Conservation (phyloP, 2,888 invertebrate genomes). For the Hirudinaria manillensis region DNA sequence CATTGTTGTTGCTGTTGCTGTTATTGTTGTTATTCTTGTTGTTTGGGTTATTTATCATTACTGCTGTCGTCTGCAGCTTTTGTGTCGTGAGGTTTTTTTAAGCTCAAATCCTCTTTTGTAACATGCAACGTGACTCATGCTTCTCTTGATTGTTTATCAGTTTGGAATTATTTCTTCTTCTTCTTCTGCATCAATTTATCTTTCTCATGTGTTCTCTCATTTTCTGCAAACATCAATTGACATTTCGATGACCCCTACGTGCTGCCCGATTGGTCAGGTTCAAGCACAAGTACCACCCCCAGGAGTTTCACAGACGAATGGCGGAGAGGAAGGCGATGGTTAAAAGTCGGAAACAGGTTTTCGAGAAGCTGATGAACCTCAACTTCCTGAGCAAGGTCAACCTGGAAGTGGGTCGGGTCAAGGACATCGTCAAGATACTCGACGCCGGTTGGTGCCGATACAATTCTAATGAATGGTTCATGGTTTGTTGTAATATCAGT, state of each 20-base stretch:
- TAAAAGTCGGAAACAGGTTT: constrained; percentile 77
- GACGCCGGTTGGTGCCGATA: constrained; percentile 64
- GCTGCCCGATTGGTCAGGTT: constrained; percentile 68
- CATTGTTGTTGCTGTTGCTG: too few relatives aligned
- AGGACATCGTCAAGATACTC: constrained; percentile 73
- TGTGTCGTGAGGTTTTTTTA: too few relatives aligned
- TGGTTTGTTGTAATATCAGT: background rate
- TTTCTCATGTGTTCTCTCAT: background rate
- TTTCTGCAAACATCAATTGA: background rate
- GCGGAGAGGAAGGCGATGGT: constrained; percentile 72
- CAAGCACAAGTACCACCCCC: constrained; percentile 96
- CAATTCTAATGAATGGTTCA: background rate
- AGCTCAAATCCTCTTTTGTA: background rate
- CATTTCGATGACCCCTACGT: background rate
- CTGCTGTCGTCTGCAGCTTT: too few relatives aligned
- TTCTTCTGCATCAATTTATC: background rate
- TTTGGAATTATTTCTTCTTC: background rate
- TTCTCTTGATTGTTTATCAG: background rate
- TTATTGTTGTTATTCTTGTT: too few relatives aligned
- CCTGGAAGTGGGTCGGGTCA: constrained; percentile 74
- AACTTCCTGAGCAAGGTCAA: constrained; percentile 71
- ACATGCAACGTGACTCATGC: background rate
- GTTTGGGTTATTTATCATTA: too few relatives aligned
- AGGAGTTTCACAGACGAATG: constrained; percentile 82
- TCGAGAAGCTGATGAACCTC: constrained; percentile 68